These are phyloP conservation scores for Cyanoderma ruficeps DNA, from an alignment of 2,113 vertebrate species.

Conservation along the genomic window DNA sequence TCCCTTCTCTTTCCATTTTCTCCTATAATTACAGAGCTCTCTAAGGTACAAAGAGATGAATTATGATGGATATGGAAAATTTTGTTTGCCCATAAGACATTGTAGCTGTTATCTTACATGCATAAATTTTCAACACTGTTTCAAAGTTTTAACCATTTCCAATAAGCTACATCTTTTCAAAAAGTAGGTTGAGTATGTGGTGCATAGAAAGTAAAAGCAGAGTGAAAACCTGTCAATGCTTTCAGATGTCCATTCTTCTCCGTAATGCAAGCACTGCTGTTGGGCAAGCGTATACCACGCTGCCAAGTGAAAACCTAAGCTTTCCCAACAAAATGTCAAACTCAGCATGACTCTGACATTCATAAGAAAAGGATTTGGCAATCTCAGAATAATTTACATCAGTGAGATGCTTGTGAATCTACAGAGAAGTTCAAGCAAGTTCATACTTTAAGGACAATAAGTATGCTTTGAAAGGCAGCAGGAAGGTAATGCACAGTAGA, in stretches of 20 bases:
- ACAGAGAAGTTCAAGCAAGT: slow-evolving; percentile 54
- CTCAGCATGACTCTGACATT: slow-evolving; percentile 47
- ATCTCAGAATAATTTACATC: slow-evolving; percentile 56
- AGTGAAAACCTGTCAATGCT: background rate
- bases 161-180: background rate
- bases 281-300: background rate
- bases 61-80: slow-evolving; percentile 3
- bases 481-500: background rate
- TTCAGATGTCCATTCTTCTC: background rate
- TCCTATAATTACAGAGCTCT: background rate
- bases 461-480: background rate
- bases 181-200: background rate
- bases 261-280: slow-evolving; percentile 16
- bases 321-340: slow-evolving; percentile 65
- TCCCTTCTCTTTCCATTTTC: background rate
- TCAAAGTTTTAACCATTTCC: background rate
- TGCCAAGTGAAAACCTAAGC: slow-evolving; percentile 35
- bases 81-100: slow-evolving; percentile 3
- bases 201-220: background rate
- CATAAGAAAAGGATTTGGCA: slow-evolving; percentile 64
- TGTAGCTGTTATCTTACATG: slow-evolving; percentile 35
- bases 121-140: slow-evolving; percentile 28
- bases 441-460: background rate
- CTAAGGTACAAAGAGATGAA: background rate
- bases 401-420: slow-evolving; percentile 53